Evolutionary conservation across 2,113 vertebrate genomes (phyloP).

Genomic region (Phalacrocorax aristotelis): DNA sequence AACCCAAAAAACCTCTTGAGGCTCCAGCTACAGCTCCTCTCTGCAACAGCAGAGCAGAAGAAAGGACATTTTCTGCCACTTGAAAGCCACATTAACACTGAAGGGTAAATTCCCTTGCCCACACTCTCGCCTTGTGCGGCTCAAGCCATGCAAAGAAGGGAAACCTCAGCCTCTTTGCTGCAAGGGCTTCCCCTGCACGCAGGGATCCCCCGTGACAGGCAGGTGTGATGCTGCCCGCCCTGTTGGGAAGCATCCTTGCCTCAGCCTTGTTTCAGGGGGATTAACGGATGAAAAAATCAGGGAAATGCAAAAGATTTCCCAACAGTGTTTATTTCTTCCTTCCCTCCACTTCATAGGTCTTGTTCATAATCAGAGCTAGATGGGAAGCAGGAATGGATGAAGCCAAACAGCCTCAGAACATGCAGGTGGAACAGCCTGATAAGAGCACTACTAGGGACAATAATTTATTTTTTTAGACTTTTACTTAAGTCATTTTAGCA

Average conservation of each 20-base stretch:
- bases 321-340: neutral
- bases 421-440: neutral
- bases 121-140: neutral
- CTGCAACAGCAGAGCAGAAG: neutral
- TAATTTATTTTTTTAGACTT: neutral
- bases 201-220: rapidly evolving
- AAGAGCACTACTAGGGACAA: neutral
- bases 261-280: neutral
- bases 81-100: neutral
- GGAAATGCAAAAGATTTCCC: neutral
- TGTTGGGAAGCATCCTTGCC: neutral
- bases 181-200: neutral
- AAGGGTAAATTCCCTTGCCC: neutral
- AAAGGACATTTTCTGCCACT: neutral
- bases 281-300: neutral
- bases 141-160: neutral
- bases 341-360: neutral
- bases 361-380: neutral
- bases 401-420: neutral
- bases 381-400: neutral
- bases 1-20: neutral
- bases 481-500: neutral
- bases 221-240: neutral
- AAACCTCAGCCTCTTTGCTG: neutral
- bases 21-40: neutral